Evolutionary conservation across 2,888 invertebrate species (phyloP).

Genomic region (Limnephilus rhombicus): DNA sequence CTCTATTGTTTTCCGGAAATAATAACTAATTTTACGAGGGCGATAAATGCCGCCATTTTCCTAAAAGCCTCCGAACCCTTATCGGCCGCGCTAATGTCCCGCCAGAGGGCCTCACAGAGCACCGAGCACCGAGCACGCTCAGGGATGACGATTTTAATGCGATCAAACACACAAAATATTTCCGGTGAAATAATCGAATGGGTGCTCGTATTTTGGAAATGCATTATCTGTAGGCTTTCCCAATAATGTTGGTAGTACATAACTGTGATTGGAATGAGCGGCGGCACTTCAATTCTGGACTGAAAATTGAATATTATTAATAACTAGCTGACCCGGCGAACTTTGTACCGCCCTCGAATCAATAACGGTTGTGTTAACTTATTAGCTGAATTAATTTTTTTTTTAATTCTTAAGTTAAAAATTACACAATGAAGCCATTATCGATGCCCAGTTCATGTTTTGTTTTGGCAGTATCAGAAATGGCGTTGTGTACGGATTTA

Average conservation of each 20-base stretch:
- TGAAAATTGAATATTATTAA: neutral
- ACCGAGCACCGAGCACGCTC: neutral
- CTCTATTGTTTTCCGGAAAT: conserved; percentile 32
- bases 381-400: too few species aligned
- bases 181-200: neutral
- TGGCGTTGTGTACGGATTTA: too few species aligned
- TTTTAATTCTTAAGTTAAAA: too few species aligned
- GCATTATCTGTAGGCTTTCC: neutral
- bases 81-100: neutral
- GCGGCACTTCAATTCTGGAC: neutral
- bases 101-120: neutral
- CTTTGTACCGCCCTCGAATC: too few species aligned
- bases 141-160: neutral
- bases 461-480: too few species aligned
- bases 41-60: conserved; percentile 32
- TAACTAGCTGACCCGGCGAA: too few species aligned
- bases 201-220: neutral
- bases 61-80: conserved; percentile 26
- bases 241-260: neutral
- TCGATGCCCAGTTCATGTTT: too few species aligned
- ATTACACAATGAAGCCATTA: too few species aligned
- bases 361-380: too few species aligned
- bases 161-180: neutral
- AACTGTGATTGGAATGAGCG: neutral
- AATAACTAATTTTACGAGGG: conserved; percentile 34